A percentile compares a stretch with the other conserved stretches of the same genome.
phyloP scores from a whole-genome alignment of 2,113 vertebrate genomes.

The Picathartes gymnocephalus region DNA sequence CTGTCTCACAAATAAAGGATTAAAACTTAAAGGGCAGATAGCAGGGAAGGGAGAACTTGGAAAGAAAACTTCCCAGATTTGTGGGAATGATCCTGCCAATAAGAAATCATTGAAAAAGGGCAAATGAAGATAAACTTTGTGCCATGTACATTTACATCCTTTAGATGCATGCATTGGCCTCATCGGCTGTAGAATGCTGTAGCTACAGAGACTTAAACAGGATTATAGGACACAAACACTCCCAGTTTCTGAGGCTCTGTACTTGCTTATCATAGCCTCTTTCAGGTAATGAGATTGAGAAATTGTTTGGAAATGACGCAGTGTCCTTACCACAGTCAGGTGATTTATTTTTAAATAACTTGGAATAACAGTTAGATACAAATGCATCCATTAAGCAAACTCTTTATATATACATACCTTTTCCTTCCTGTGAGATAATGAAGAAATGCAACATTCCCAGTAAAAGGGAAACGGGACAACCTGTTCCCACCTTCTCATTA shows the following conservation, averaged over 20 bases:
- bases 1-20: not conserved
- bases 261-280: not conserved
- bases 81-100: not conserved
- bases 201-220: not conserved
- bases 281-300: not conserved
- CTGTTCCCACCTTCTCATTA: rapidly evolving
- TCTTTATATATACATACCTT: rapidly evolving
- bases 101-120: not conserved
- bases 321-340: not conserved
- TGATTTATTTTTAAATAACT: not conserved
- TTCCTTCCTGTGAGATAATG: not conserved
- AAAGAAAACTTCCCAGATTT: not conserved
- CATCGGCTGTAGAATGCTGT: not conserved
- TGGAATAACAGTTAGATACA: not conserved
- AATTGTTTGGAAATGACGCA: not conserved
- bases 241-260: not conserved
- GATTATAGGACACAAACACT: not conserved
- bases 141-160: rapidly evolving
- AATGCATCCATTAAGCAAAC: not conserved
- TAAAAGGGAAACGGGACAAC: rapidly evolving
- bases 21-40: not conserved
- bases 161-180: not conserved
- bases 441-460: not conserved
- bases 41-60: not conserved
- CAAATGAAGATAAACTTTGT: not conserved